Evolutionary conservation across 1,140 invertebrate species (phyloP).

Genomic region (Trichonephila clavipes): DNA sequence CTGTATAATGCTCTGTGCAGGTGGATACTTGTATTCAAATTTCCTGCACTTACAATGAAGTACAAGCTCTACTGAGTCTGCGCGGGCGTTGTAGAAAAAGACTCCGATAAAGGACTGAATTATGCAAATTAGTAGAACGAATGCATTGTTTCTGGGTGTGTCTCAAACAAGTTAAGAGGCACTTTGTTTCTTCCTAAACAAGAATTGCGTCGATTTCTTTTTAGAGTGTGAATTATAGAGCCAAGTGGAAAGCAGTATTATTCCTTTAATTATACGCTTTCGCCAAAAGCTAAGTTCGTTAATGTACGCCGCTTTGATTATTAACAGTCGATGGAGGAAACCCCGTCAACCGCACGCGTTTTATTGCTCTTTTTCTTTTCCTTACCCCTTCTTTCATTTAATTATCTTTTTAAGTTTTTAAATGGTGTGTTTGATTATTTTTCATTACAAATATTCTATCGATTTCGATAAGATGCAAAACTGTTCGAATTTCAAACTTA

Average conservation of each 20-base stretch:
- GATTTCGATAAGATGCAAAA: not conserved
- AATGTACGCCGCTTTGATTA: not conserved
- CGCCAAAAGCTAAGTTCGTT: not conserved
- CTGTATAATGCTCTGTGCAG: not conserved
- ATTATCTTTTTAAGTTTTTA: not conserved
- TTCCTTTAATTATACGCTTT: constrained; percentile 20
- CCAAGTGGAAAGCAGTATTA: constrained; percentile 1
- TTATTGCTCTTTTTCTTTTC: not conserved
- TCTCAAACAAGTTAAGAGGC: not conserved
- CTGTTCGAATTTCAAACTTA: no score
- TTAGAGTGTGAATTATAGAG: not conserved
- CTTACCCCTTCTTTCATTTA: not conserved
- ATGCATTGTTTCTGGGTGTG: constrained; percentile 37
- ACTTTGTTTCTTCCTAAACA: not conserved
- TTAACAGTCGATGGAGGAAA: not conserved
- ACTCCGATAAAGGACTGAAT: constrained; percentile 9
- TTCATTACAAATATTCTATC: not conserved
- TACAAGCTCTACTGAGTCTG: not conserved
- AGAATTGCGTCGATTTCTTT: not conserved
- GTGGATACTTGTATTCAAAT: constrained; percentile 28
- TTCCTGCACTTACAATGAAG: not conserved
- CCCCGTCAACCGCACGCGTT: constrained; percentile 1
- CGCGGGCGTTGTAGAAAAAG: not conserved
- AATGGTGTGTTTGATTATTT: constrained; percentile 3
- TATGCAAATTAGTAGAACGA: constrained; percentile 11